Evolutionary conservation across 2,113 vertebrate genomes (phyloP).

Genomic region (Phaethornis superciliosus): DNA sequence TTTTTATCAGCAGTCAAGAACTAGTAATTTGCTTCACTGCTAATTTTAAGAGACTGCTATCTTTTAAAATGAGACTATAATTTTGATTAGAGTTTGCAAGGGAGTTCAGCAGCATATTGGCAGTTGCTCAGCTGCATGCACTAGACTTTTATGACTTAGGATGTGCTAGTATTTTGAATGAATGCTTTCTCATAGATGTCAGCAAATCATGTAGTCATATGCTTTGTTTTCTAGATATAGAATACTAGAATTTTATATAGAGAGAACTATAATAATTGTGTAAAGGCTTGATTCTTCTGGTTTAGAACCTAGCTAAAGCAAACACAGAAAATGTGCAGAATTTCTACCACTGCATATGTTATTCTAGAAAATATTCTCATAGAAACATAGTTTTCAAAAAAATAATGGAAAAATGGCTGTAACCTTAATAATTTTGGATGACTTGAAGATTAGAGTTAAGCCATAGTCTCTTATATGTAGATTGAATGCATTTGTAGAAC

Average conservation of each 20-base stretch:
- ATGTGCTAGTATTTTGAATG: background rate
- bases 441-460: background rate
- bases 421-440: background rate
- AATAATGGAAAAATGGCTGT: background rate
- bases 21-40: background rate
- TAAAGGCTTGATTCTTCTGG: background rate
- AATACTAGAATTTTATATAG: background rate
- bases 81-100: background rate
- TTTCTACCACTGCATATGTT: background rate
- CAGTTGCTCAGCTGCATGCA: background rate
- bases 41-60: background rate
- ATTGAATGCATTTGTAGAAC: background rate
- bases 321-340: background rate
- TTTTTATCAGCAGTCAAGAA: background rate
- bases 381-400: background rate
- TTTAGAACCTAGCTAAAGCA: background rate
- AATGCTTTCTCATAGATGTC: background rate
- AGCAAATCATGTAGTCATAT: background rate
- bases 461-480: background rate
- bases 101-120: background rate
- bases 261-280: background rate
- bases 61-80: background rate
- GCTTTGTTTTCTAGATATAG: background rate
- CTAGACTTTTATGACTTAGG: background rate
- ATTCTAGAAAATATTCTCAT: background rate